phyloP scores from a whole-genome alignment of 2,888 invertebrate genomes.

The Pristionchus exspectatus region DNA sequence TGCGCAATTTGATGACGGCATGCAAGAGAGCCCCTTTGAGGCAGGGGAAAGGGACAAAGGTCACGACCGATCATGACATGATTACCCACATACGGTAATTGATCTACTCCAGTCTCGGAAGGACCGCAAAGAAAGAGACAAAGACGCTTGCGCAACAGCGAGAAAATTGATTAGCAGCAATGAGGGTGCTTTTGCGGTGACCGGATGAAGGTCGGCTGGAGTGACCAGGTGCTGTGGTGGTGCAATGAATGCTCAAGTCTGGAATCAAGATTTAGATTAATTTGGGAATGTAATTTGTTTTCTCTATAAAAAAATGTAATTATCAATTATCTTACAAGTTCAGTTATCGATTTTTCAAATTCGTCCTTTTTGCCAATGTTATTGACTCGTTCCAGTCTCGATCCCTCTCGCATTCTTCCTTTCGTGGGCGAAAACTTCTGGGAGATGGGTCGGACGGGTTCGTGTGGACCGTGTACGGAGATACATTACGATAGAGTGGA shows the following conservation, averaged over 20 bases:
- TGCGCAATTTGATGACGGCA: constrained; percentile 48
- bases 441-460: constrained; percentile 99
- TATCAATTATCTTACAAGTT: not conserved
- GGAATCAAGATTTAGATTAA: not conserved
- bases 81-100: constrained; percentile 15
- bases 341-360: not conserved
- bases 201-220: not conserved
- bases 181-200: constrained; percentile 11
- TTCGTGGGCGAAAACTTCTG: constrained; percentile 97
- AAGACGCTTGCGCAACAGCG: constrained; percentile 32
- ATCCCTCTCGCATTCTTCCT: constrained; percentile 84
- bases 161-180: constrained; percentile 34
- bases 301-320: no score
- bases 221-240: constrained; percentile 5
- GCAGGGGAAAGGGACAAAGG: constrained; percentile 11
- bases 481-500: constrained; percentile 91
- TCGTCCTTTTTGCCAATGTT: not conserved
- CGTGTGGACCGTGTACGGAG: constrained; percentile 99
- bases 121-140: constrained; percentile 12
- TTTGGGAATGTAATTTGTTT: not conserved
- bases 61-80: constrained; percentile 41
- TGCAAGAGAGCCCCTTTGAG: constrained; percentile 15
- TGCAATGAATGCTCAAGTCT: not conserved
- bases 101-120: not conserved
- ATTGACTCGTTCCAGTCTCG: constrained; percentile 82